Base-by-base conservation (phyloP, 2,113 vertebrate species). In the Eidolon helvum region DNA sequence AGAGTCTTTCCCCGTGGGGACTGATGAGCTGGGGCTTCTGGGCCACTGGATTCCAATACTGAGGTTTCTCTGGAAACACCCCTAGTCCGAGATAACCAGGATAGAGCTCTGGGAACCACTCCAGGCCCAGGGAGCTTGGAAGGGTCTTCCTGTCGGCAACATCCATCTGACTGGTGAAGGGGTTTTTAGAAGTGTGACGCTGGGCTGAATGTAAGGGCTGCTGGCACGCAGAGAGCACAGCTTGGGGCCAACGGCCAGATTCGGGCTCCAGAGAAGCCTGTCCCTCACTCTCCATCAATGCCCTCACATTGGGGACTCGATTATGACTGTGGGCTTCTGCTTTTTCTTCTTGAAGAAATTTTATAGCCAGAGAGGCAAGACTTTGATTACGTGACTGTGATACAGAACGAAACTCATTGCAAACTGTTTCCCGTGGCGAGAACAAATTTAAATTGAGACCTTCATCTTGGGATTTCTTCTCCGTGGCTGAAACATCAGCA, bases 51-150 rank as follows among this genome's bases (percentile, higher is more conserved):
- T 63, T 87, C 90, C 94, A 91, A 0, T 5, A 92, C 50, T 71
- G 92, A 53, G n/a, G 63, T 24, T 75, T 97, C 95, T 87, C 90
- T 2, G 97, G 97, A 53, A 98, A 94, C 35, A 98, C 10, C 18
- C 96, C 55, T 7, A 99, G 96, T 55, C 95, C 78, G 0, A 83
- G 71, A 3, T 98, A 98, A 61, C 87, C 98, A 3, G 98, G 89
- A 80, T 98, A 88, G 10, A 99, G 87, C 22, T 98, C 98, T 85
- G 99, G 98, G 96, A 98, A 95, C 99, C 99, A 99, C 94, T 99
- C 99, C 84, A 99, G 71, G 68, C 98, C 98, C n/a, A 48, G 0
- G 11, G 97, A 75, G 3, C 86, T 26, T 1, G 53, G 33, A 2
- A 63, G 5, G 1, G 2, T 1, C 85, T 55, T 83, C 7, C 85